Evolutionary conservation across 1,140 invertebrate genomes (phyloP).

Genomic region (Trigoniulus corallinus): DNA sequence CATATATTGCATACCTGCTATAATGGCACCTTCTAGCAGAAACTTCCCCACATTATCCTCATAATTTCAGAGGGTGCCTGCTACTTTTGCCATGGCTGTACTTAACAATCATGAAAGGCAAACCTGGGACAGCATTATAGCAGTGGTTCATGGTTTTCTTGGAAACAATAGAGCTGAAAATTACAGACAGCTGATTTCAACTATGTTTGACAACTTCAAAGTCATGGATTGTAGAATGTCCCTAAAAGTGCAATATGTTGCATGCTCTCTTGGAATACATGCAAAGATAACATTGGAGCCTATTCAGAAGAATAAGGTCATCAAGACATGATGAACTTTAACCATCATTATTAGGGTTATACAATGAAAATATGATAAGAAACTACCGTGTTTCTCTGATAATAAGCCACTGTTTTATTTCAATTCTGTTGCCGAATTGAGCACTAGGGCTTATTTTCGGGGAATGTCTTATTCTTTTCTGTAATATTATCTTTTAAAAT

Average conservation of each 20-base stretch:
- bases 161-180: conserved; percentile 12
- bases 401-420: no score
- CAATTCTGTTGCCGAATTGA: no score
- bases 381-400: no score
- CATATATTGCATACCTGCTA: no score
- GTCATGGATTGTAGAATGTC: conserved; percentile 12
- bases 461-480: no score
- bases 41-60: no score
- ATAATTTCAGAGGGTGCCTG: not conserved
- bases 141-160: conserved; percentile 10
- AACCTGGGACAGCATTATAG: conserved; percentile 11
- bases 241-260: conserved; percentile 12
- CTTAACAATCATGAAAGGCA: conserved; percentile 9
- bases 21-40: no score
- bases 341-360: conserved; percentile 9
- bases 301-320: conserved; percentile 12
- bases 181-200: conserved; percentile 7
- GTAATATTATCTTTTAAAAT: no score
- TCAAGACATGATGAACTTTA: conserved; percentile 12
- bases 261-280: conserved; percentile 12
- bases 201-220: conserved; percentile 9
- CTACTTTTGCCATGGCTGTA: no score
- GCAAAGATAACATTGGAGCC: conserved; percentile 11
- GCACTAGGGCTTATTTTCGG: no score
- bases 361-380: conserved; percentile 11